phyloP scores from a whole-genome alignment of 2,888 invertebrate species.

The Dorcus hopei region DNA sequence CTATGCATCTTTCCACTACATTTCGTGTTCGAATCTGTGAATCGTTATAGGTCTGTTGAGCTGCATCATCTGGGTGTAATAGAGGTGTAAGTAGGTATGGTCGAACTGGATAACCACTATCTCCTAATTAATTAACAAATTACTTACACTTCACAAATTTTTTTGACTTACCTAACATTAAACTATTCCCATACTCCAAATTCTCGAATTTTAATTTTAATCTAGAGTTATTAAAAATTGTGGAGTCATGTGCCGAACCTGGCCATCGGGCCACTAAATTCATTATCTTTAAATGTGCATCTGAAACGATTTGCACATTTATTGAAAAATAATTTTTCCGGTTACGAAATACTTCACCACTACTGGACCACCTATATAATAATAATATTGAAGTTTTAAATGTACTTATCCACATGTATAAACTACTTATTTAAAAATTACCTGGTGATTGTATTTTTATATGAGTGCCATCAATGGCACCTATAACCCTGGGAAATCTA shows the following conservation, averaged over 20 bases:
- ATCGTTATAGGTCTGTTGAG: too few relatives aligned
- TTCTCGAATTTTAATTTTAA: constrained; percentile 22
- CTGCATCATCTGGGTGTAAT: too few relatives aligned
- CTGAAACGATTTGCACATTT: constrained; percentile 7
- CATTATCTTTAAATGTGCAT: constrained; percentile 22
- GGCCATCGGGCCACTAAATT: constrained; percentile 28
- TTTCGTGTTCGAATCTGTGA: too few relatives aligned
- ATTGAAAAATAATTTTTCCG: too few relatives aligned
- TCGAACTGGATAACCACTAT: constrained; percentile 17
- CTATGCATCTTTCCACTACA: too few relatives aligned
- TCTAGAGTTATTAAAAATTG: constrained; percentile 25
- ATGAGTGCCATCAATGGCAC: constrained; percentile 17
- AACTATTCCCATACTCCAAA: constrained; percentile 14
- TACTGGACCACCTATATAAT: constrained; percentile 15
- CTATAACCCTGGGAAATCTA: constrained; percentile 13
- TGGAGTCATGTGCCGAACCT: constrained; percentile 28
- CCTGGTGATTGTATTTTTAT: constrained; percentile 15
- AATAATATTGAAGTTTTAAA: neutral
- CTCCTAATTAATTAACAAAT: neutral
- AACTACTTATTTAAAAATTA: too few relatives aligned
- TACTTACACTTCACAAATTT: neutral
- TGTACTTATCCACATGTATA: too few relatives aligned
- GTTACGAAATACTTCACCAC: constrained; percentile 20
- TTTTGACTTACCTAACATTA: constrained; percentile 24
- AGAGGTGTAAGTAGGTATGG: constrained; percentile 26